A percentile compares a stretch with the other conserved stretches of the same genome.
Evolutionary conservation across 2,113 vertebrate species (phyloP).

Genomic region (Dunckerocampus dactyliophorus): DNA sequence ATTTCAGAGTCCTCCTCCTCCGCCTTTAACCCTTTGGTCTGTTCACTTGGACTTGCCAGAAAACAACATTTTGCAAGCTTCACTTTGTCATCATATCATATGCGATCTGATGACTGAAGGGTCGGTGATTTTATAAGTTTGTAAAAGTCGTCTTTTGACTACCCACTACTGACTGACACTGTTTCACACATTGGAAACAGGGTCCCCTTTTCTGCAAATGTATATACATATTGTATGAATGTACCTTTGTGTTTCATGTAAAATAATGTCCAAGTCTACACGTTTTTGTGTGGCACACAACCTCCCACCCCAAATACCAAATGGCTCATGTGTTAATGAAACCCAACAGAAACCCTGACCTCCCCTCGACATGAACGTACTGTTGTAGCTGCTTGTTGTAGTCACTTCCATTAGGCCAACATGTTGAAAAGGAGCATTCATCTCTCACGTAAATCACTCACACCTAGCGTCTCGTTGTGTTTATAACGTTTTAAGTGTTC

Average conservation of each 20-base stretch:
- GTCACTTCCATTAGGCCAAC: constrained; percentile 7
- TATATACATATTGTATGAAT: no score
- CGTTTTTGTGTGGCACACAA: constrained; percentile 4
- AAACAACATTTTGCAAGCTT: constrained; percentile 1
- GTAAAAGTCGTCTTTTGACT: no score
- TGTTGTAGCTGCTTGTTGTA: background rate
- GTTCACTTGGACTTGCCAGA: constrained; percentile 31
- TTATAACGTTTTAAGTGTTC: constrained; percentile 27
- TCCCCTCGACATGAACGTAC: constrained; percentile 6
- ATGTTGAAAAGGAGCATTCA: constrained; percentile 1
- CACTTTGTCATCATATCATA: background rate
- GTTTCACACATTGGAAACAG: no score
- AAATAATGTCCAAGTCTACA: background rate
- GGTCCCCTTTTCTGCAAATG: no score
- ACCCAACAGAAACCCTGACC: constrained; percentile 17
- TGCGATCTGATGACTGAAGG: background rate
- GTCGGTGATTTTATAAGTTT: background rate
- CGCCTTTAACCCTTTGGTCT: constrained; percentile 27
- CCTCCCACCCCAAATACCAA: constrained; percentile 24
- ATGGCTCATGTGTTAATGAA: constrained; percentile 10
- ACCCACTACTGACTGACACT: no score
- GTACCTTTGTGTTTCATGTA: no score
- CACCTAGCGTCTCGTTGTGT: background rate
- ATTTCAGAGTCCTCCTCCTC: constrained; percentile 29
- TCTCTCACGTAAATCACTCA: background rate